Conservation (phyloP, 2,113 vertebrate genomes). For the Marcusenius ussheri region DNA sequence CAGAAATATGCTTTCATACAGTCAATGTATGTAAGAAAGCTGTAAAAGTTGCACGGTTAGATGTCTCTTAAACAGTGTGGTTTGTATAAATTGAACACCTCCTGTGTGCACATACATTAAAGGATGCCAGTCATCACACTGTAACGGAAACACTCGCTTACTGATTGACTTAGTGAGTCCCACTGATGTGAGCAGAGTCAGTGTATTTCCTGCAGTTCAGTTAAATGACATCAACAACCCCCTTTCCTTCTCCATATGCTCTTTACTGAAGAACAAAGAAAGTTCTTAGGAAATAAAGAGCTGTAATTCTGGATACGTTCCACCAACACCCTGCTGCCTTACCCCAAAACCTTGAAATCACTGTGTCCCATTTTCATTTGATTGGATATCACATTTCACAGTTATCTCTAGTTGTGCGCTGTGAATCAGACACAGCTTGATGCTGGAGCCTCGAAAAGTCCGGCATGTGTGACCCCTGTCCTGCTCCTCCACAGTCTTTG, state of each 20-base stretch:
- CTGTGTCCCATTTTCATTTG: not conserved
- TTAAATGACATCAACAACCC: not conserved
- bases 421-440: not conserved
- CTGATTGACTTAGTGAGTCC: not conserved
- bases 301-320: not conserved
- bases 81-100: not conserved
- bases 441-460: not conserved
- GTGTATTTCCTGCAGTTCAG: not conserved
- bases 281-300: not conserved
- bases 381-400: not conserved
- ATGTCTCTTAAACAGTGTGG: not conserved
- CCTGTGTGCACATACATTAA: not conserved
- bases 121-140: not conserved
- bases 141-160: not conserved
- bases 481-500: not conserved
- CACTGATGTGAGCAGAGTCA: not conserved
- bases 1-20: not conserved
- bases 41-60: not conserved
- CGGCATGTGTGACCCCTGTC: not conserved
- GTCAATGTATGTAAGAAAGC: not conserved
- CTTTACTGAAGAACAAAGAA: not conserved
- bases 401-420: not conserved
- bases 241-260: not conserved
- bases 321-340: not conserved
- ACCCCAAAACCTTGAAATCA: not conserved